A percentile compares a stretch with the other conserved stretches of the same genome.
phyloP scores from a whole-genome alignment of 2,113 vertebrate species.

The Bufo bufo region DNA sequence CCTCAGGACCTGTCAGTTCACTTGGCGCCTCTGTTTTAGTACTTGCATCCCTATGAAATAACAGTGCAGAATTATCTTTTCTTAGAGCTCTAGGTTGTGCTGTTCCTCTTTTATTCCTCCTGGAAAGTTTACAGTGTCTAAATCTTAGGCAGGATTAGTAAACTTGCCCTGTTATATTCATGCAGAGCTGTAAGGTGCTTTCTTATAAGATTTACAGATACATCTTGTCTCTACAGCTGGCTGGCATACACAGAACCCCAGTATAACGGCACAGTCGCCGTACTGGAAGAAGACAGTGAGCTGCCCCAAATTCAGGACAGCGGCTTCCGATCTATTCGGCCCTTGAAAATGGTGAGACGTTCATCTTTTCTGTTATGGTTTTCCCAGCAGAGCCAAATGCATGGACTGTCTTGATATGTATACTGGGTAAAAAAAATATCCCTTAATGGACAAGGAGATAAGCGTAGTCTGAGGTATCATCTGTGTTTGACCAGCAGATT shows the following conservation, averaged over 20 bases:
- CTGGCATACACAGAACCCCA: slow-evolving; percentile 79
- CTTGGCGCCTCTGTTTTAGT: too few relatives aligned
- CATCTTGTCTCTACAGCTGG: slow-evolving; percentile 75
- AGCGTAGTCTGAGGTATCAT: neutral
- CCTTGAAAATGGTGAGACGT: slow-evolving; percentile 79
- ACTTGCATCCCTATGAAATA: too few relatives aligned
- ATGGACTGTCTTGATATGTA: neutral
- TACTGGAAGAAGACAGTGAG: slow-evolving; percentile 73
- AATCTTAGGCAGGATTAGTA: too few relatives aligned
- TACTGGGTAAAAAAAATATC: too few relatives aligned
- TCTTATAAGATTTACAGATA: neutral
- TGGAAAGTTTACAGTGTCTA: too few relatives aligned
- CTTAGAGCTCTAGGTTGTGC: too few relatives aligned
- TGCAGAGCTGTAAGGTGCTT: too few relatives aligned
- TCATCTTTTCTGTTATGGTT: too few relatives aligned
- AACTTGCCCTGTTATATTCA: too few relatives aligned
- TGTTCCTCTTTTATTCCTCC: too few relatives aligned
- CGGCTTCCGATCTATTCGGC: slow-evolving; percentile 77
- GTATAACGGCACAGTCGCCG: slow-evolving; percentile 76
- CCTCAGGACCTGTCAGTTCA: neutral
- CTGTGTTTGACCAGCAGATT: too few relatives aligned
- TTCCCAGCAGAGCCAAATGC: neutral
- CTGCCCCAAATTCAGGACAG: slow-evolving; percentile 70
- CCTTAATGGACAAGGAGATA: neutral
- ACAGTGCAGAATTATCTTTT: too few relatives aligned